These are phyloP conservation scores for Brachynemurus nebulosus DNA, from an alignment of 2,888 invertebrate species.

Conservation along the genomic window DNA sequence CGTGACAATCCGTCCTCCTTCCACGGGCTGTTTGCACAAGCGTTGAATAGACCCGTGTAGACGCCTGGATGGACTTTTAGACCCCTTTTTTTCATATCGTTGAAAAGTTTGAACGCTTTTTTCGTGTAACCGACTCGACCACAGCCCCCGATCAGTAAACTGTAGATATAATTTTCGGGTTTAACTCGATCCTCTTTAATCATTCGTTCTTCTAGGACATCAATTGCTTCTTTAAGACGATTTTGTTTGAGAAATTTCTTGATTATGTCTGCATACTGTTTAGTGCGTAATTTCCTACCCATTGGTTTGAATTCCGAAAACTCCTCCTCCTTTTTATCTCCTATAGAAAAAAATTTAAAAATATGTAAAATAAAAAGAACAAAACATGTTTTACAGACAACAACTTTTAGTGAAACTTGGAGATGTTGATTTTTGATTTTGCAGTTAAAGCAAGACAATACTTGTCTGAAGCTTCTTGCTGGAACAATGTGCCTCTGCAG, in stretches of 20 bases:
- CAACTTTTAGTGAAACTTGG: no score
- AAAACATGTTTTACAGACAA: no score
- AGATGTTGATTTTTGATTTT: no score
- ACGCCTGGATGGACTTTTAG: conserved; percentile 50
- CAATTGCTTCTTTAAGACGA: conserved; percentile 61
- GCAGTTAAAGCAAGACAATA: no score
- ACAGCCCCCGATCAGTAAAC: conserved; percentile 69
- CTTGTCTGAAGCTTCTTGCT: no score
- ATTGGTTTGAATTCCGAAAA: conserved; percentile 36
- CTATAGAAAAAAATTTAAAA: no score
- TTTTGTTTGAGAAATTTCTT: conserved; percentile 48
- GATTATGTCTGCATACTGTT: conserved; percentile 56
- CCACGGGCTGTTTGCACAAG: conserved; percentile 70
- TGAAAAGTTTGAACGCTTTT: conserved; percentile 72
- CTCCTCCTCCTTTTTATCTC: conserved; percentile 45
- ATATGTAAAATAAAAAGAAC: no score
- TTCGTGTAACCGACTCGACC: conserved; percentile 72
- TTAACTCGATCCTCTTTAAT: conserved; percentile 60
- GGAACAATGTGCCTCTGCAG: no score
- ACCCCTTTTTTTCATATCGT: conserved; percentile 65
- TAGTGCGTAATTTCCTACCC: conserved; percentile 38
- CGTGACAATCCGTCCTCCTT: conserved; percentile 50
- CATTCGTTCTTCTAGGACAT: conserved; percentile 64
- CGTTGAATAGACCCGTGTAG: conserved; percentile 78
- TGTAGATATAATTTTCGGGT: conserved; percentile 68